These are phyloP conservation scores for Monopis laevigella DNA, from an alignment of 2,888 invertebrate species.

Conservation along the genomic window DNA sequence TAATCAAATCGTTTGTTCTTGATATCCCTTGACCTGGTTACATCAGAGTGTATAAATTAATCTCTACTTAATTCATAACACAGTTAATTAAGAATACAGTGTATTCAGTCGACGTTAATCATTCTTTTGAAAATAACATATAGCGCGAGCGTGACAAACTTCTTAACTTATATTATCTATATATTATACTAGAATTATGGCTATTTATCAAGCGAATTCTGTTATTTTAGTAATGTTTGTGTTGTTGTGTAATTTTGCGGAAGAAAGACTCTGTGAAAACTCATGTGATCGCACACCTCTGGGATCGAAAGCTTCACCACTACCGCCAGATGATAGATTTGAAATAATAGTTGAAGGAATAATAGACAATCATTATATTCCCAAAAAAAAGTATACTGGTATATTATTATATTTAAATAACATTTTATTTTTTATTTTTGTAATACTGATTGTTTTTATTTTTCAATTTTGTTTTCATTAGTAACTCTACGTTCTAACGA, in stretches of 20 bases:
- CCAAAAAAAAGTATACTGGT: constrained; percentile 36
- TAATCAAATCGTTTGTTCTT: no score
- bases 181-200: no score
- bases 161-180: no score
- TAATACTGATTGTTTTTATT: not conserved
- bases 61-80: no score
- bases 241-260: not conserved
- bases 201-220: no score
- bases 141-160: no score
- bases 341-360: constrained; percentile 36
- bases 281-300: constrained; percentile 40
- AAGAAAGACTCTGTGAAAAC: not conserved
- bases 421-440: not conserved
- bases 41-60: no score
- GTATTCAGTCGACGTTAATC: no score
- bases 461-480: constrained; percentile 20
- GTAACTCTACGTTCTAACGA: constrained; percentile 40
- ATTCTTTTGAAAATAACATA: no score
- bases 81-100: no score
- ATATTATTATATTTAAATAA: constrained; percentile 13
- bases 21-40: no score
- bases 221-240: not conserved
- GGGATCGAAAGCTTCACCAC: constrained; percentile 35
- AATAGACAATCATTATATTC: constrained; percentile 29
- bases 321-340: constrained; percentile 49